phyloP scores from a whole-genome alignment of 1,140 invertebrate genomes.

The Wiebesia pumilae region DNA sequence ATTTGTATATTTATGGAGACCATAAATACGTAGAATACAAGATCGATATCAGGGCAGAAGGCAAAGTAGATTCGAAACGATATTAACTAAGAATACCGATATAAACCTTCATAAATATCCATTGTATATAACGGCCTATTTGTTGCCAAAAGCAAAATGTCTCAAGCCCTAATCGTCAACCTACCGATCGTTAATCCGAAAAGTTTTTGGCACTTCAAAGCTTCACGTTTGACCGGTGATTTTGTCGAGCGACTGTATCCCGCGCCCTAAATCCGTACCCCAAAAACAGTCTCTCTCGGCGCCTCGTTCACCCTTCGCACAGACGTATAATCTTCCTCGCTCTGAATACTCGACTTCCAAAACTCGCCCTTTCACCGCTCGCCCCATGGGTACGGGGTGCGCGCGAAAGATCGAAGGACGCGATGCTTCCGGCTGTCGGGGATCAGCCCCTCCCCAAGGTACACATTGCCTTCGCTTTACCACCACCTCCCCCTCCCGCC shows the following conservation, averaged over 20 bases:
- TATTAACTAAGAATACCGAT: not conserved
- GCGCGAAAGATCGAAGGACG: conserved; percentile 2
- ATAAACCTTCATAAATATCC: not conserved
- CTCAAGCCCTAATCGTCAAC: not conserved
- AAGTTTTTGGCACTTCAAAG: not conserved
- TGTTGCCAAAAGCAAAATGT: not conserved
- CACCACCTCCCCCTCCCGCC: not conserved
- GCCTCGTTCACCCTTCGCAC: not conserved
- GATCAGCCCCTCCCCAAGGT: not conserved
- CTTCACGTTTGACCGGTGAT: too few relatives aligned
- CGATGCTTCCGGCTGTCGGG: not conserved
- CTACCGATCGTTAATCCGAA: not conserved
- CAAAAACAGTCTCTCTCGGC: not conserved
- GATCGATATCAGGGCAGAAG: not conserved
- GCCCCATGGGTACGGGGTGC: not conserved
- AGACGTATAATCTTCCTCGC: not conserved
- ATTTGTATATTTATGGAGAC: not conserved
- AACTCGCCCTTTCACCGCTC: not conserved
- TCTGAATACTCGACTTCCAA: not conserved
- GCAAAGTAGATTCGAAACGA: not conserved
- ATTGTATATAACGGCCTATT: not conserved
- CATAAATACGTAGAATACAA: not conserved
- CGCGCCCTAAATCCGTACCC: not conserved
- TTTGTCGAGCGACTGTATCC: not conserved
- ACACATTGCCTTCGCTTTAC: not conserved